Evolutionary conservation across 92 coral and sea anemone genomes (phyloP).

Genomic region (Phenganax stokvisi): DNA sequence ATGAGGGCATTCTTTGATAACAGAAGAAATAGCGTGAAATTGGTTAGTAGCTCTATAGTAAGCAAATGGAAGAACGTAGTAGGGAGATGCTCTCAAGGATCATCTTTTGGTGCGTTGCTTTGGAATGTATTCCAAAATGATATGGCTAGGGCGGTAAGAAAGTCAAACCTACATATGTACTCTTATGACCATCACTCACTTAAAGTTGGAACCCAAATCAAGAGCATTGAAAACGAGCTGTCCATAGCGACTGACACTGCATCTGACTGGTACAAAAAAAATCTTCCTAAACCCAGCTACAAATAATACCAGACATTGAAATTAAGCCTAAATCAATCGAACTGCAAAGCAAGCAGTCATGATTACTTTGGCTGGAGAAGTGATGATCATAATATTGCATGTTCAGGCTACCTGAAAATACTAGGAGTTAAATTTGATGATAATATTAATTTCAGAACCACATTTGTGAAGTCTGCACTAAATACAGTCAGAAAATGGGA

Average conservation of each 20-base stretch:
- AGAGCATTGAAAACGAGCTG: not conserved
- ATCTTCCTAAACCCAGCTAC: no score
- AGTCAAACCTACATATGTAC: no score
- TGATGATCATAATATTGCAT: no score
- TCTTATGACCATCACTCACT: no score
- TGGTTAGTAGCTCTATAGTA: not conserved
- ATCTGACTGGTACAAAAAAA: not conserved
- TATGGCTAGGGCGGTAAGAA: no score
- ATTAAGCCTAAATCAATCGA: slow-evolving; percentile 40
- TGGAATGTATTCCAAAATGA: no score
- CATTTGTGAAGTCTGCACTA: no score
- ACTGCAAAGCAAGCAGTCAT: slow-evolving; percentile 29
- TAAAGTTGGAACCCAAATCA: no score
- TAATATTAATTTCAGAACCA: slow-evolving; percentile 30
- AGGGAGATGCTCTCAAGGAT: slow-evolving; percentile 50
- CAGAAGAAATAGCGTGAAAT: slow-evolving; percentile 9
- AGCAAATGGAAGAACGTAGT: slow-evolving; percentile 39
- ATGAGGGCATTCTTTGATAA: slow-evolving; percentile 42
- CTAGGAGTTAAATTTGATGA: slow-evolving; percentile 20
- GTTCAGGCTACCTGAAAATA: slow-evolving; percentile 16
- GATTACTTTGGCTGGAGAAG: not conserved
- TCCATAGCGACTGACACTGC: not conserved
- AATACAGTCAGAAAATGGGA: not conserved
- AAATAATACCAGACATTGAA: not conserved
- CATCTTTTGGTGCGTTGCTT: not conserved